Conservation (phyloP, 53 echinoderm and acorn worm species). For the Pentamera pediparva region DNA sequence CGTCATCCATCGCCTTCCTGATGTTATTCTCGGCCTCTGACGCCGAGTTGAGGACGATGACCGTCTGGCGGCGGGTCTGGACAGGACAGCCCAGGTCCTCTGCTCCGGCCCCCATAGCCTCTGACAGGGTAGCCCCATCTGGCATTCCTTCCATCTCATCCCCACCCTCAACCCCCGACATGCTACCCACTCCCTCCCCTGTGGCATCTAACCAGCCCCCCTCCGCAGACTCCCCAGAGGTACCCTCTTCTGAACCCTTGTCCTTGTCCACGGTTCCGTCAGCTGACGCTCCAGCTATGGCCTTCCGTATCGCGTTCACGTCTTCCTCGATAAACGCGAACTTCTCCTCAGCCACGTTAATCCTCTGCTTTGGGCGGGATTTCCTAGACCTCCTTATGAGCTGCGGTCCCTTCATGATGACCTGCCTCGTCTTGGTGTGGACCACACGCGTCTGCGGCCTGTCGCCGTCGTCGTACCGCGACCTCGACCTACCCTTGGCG, state of each 20-base stretch:
- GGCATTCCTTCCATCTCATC: too few species aligned
- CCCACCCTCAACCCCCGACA: too few species aligned
- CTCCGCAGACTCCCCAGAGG: too few species aligned
- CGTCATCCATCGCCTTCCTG: slow-evolving; percentile 9
- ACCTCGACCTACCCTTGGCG: not conserved
- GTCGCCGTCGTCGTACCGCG: slow-evolving; percentile 24
- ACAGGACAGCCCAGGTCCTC: too few species aligned
- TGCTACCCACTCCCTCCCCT: too few species aligned
- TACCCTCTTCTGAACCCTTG: too few species aligned
- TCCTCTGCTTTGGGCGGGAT: slow-evolving; percentile 6
- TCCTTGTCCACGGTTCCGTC: not conserved
- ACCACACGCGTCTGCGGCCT: slow-evolving; percentile 48
- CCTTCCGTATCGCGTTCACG: slow-evolving; percentile 9
- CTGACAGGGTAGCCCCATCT: too few species aligned
- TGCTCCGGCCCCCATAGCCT: too few species aligned
- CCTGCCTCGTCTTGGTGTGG: slow-evolving; percentile 77
- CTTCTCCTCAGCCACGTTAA: not conserved
- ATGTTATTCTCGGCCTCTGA: slow-evolving; percentile 19
- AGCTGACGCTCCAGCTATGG: not conserved
- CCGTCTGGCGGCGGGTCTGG: too few species aligned
- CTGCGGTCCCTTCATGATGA: slow-evolving; percentile 58
- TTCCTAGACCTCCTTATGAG: slow-evolving; percentile 51
- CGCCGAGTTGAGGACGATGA: slow-evolving; percentile 9
- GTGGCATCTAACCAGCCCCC: too few species aligned
- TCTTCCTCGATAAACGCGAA: slow-evolving; percentile 26